Evolutionary conservation across 2,797 vertebrate genomes (phyloP).

Genomic region (Hylomyscus alleni): DNA sequence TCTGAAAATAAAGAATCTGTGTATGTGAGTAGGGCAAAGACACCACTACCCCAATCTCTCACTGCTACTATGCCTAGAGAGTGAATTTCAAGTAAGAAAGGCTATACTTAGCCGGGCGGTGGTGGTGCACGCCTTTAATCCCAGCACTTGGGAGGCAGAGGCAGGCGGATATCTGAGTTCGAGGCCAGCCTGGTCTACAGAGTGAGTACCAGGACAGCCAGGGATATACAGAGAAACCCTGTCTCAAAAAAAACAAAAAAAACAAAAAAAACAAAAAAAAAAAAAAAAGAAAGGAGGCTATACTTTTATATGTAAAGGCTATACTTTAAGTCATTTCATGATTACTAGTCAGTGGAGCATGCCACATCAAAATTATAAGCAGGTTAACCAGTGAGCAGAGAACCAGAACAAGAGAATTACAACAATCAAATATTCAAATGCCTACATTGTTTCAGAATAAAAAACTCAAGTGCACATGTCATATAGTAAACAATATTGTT

Average conservation of each 20-base stretch:
- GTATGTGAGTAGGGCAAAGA: rapidly evolving
- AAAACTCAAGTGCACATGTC: background rate
- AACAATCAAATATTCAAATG: background rate
- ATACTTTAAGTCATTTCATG: background rate
- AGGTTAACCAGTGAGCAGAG: background rate
- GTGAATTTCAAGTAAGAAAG: slow-evolving; percentile 23
- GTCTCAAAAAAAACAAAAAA: no score
- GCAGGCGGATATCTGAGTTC: no score
- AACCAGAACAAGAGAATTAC: slow-evolving; percentile 1
- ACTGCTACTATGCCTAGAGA: background rate
- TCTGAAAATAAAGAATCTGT: background rate
- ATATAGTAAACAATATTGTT: background rate
- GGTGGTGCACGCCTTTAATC: no score
- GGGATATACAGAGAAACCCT: no score
- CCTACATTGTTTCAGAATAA: background rate
- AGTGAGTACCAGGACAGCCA: no score
- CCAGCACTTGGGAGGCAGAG: no score
- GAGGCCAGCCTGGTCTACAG: no score
- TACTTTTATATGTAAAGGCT: background rate
- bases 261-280: no score
- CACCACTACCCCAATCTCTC: background rate
- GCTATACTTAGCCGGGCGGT: no score
- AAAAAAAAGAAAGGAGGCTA: no score
- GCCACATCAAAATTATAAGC: background rate
- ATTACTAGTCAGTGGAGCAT: background rate